Evolutionary conservation across 2,113 vertebrate genomes (phyloP).

Genomic region (Calypte anna): DNA sequence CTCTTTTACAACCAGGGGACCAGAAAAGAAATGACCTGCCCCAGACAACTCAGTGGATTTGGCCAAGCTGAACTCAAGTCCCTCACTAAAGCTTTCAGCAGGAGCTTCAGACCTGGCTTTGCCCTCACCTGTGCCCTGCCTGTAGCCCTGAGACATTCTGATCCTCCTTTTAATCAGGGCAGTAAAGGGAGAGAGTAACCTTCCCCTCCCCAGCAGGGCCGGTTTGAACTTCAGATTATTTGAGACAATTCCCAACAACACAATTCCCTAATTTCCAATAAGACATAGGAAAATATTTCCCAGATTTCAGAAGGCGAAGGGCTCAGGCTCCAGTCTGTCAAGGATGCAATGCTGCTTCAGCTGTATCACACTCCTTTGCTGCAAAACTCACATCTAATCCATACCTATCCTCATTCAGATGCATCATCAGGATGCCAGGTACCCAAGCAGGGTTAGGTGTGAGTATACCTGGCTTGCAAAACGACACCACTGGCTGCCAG

Average conservation of each 20-base stretch:
- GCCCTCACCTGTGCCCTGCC: background rate
- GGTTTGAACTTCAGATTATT: background rate
- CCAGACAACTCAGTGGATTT: background rate
- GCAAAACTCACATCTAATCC: background rate
- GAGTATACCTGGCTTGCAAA: background rate
- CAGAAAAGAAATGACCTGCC: background rate
- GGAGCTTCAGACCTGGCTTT: background rate
- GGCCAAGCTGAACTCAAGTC: background rate
- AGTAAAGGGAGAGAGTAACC: background rate
- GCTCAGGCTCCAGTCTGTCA: background rate
- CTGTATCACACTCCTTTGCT: background rate
- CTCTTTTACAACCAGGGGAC: slow-evolving; percentile 14
- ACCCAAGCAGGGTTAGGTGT: background rate
- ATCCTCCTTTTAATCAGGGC: background rate
- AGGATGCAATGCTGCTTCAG: background rate
- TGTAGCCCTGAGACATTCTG: background rate
- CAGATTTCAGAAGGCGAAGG: background rate
- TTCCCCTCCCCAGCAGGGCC: background rate
- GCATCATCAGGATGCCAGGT: background rate
- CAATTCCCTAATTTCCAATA: background rate
- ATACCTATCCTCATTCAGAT: background rate
- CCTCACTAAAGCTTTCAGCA: background rate
- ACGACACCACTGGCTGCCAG: background rate
- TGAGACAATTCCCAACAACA: background rate
- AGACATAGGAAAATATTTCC: background rate